phyloP scores from a whole-genome alignment of 2,888 invertebrate genomes.

The Deilephila porcellus region DNA sequence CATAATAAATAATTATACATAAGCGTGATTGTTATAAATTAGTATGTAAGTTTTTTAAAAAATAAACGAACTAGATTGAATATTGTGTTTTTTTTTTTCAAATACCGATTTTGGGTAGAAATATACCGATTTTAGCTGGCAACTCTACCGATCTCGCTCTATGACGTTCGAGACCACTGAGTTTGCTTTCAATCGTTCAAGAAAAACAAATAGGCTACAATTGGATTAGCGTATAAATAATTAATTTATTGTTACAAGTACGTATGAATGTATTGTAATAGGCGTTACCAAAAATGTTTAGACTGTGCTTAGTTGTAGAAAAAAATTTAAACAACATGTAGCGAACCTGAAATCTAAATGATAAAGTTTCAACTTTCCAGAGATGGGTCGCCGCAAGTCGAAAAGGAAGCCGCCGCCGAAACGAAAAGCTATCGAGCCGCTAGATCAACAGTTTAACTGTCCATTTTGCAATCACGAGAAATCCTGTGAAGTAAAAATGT shows the following conservation, averaged over 20 bases:
- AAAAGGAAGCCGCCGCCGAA: constrained; percentile 99
- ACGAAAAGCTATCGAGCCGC: constrained; percentile 94
- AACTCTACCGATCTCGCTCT: too few species aligned
- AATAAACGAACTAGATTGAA: too few species aligned
- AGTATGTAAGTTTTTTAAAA: too few species aligned
- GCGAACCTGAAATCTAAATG: too few species aligned
- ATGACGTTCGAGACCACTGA: too few species aligned
- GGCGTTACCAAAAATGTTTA: too few species aligned
- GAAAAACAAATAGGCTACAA: constrained; percentile 5
- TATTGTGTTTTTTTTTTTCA: too few species aligned
- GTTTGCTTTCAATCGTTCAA: neutral
- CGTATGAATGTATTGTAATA: neutral
- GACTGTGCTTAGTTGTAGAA: neutral
- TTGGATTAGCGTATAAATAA: neutral
- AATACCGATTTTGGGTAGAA: too few species aligned
- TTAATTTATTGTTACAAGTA: neutral
- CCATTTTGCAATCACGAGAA: constrained; percentile 99
- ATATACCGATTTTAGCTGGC: too few species aligned
- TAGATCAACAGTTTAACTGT: constrained; percentile 98
- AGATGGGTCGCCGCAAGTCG: constrained; percentile 98
- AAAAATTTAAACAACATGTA: neutral
- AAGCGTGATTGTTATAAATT: too few species aligned
- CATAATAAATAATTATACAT: too few species aligned
- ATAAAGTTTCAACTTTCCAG: constrained; percentile 45
- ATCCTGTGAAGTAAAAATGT: constrained; percentile 99